These are phyloP conservation scores for Plectus sambesii DNA, from an alignment of 1,140 invertebrate species.

Conservation along the genomic window DNA sequence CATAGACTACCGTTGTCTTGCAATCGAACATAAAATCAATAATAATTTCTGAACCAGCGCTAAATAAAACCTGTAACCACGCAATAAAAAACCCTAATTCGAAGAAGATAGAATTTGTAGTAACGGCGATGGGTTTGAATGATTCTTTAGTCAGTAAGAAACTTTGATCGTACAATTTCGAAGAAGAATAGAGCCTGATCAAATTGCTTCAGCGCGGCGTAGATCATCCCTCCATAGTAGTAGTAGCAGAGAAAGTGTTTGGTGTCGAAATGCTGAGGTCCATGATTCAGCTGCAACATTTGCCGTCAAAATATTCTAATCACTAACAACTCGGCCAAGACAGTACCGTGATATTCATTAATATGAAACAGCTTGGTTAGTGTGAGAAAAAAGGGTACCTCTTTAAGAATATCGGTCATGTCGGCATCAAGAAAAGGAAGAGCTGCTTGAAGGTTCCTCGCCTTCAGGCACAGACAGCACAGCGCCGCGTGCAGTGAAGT, in stretches of 20 bases:
- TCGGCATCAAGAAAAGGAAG: conserved; percentile 76
- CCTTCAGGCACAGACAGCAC: conserved; percentile 63
- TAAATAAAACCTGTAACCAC: too few species aligned
- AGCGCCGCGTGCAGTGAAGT: conserved; percentile 11
- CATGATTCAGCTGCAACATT: conserved; percentile 19
- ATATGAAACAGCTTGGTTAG: conserved; percentile 1
- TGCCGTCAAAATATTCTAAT: conserved; percentile 7
- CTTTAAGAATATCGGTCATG: conserved; percentile 75
- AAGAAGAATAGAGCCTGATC: conserved; percentile 83
- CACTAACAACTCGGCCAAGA: too few species aligned
- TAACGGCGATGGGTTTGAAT: too few species aligned
- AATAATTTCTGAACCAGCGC: too few species aligned
- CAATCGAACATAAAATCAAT: too few species aligned
- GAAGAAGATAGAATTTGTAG: too few species aligned
- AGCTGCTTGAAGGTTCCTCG: conserved; percentile 83
- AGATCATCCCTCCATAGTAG: conserved; percentile 95
- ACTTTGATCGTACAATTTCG: conserved; percentile 58
- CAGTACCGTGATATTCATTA: too few species aligned
- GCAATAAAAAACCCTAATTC: too few species aligned
- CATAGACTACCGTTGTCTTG: too few species aligned
- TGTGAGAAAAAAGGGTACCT: conserved; percentile 53
- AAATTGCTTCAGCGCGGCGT: conserved; percentile 78
- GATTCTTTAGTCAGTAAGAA: too few species aligned
- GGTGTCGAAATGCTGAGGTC: conserved; percentile 69
- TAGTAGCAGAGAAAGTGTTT: conserved; percentile 87